phyloP scores from a whole-genome alignment of 2,888 invertebrate species.

The Blera fallax region DNA sequence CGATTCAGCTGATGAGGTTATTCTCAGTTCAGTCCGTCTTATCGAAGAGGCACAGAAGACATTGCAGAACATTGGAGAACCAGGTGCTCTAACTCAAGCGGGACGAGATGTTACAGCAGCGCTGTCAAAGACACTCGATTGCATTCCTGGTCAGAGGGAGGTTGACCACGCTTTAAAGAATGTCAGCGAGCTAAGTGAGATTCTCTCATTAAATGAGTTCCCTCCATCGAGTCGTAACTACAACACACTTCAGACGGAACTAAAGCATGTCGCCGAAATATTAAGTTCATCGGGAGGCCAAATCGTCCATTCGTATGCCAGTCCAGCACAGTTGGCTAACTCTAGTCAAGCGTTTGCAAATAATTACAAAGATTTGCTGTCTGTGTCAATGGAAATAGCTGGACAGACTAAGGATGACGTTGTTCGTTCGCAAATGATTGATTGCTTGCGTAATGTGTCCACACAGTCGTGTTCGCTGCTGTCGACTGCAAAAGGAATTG shows the following conservation, averaged over 20 bases:
- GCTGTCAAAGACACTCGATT: constrained; percentile 87
- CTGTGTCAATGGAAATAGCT: constrained; percentile 92
- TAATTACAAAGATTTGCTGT: constrained; percentile 90
- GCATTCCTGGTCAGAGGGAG: constrained; percentile 95
- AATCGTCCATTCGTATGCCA: constrained; percentile 90
- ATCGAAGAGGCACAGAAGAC: constrained; percentile 91
- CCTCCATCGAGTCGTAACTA: constrained; percentile 89
- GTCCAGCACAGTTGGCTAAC: constrained; percentile 87
- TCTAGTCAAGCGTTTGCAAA: constrained; percentile 90
- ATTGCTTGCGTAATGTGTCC: constrained; percentile 93
- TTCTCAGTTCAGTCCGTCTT: constrained; percentile 88
- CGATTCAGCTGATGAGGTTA: constrained; percentile 89
- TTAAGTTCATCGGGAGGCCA: constrained; percentile 92
- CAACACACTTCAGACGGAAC: constrained; percentile 91
- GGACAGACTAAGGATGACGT: constrained; percentile 90
- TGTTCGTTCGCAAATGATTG: constrained; percentile 91
- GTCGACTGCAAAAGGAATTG: constrained; percentile 93
- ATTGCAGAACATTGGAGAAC: constrained; percentile 79
- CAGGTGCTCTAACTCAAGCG: constrained; percentile 85
- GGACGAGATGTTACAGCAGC: constrained; percentile 88
- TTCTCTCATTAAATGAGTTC: constrained; percentile 88
- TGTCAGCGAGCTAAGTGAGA: constrained; percentile 89
- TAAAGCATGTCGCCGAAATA: constrained; percentile 91
- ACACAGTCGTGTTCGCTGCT: constrained; percentile 93
- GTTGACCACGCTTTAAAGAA: constrained; percentile 94